Base-by-base conservation (phyloP, 2,888 invertebrate genomes). In the Mythimna vitellina region DNA sequence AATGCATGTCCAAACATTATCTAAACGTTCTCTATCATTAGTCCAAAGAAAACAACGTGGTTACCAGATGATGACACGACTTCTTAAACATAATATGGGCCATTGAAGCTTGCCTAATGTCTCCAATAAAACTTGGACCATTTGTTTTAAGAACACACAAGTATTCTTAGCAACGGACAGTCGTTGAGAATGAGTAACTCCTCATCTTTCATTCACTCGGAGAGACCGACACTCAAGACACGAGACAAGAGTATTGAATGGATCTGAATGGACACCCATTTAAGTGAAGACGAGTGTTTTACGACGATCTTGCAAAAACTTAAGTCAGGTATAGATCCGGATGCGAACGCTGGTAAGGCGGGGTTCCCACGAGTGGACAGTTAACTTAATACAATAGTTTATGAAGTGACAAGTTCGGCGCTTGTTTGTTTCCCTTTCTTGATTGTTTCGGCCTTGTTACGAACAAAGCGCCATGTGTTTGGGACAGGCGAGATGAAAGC, bases 401-500 rank as follows among this genome's bases (percentile, higher is more conserved):
- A 93, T 92, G 92, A 92, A 92, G 93, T 94, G 92, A 92, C 92
- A 88, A 92, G 89, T 91, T 90, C 89, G 89, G 89, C 91, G 91
- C 92, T 93, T 91, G 89, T 89, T 89, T 91, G 90, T 91, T 87
- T 89, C 85, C 86, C 71, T 85, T 88, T 88, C 87, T 87, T 88
- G 89, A 91, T 91, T 90, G 89, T 89, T 78, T 78, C 69, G 83
- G 71, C 61, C 86, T 86, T 83, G 80, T 84, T 81, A 85, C 85
- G 89, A 87, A 95, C 94, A 95, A 95, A 92, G 92, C 91, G 92
- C 93, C 94, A 94, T 91, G 89, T 94, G 94, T 91, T 86, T 80
- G 75, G 83, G 81, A 84, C 82, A 64, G 67, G 72, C 76, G 71
- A 80, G 79, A 87, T 82, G 65, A 68, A 70, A 86, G 76, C 85